Conservation (phyloP, 2,113 vertebrate species). For the Caranx ignobilis region DNA sequence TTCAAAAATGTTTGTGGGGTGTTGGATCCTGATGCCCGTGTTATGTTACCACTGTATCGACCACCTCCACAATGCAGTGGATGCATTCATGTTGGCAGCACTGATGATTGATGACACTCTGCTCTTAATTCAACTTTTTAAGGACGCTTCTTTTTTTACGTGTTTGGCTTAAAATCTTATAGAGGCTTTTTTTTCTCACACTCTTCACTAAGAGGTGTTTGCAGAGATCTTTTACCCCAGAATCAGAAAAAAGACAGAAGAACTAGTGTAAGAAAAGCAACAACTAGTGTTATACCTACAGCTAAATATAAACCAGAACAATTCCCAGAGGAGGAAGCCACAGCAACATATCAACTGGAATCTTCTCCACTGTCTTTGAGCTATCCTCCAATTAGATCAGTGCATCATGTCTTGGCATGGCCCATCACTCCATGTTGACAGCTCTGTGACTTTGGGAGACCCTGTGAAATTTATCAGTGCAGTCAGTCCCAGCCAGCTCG, state of each 20-base stretch:
- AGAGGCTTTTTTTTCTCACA: background rate
- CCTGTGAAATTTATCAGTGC: slow-evolving; percentile 67
- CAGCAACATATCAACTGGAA: slow-evolving; percentile 62
- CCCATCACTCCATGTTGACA: slow-evolving; percentile 76
- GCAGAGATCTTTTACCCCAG: background rate
- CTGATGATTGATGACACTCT: slow-evolving; percentile 20
- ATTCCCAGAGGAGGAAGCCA: slow-evolving; percentile 23
- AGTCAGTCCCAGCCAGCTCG: slow-evolving; percentile 54
- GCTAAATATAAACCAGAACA: slow-evolving; percentile 59
- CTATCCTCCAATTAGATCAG: slow-evolving; percentile 73
- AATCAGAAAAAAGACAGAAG: background rate
- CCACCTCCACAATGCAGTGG: slow-evolving; percentile 13
- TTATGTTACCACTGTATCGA: slow-evolving; percentile 58
- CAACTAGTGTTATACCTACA: slow-evolving; percentile 33
- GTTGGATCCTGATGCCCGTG: slow-evolving; percentile 20
- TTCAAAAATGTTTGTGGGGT: slow-evolving; percentile 60
- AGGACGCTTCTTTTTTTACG: background rate
- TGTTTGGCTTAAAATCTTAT: background rate
- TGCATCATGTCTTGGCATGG: slow-evolving; percentile 68
- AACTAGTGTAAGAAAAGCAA: background rate
- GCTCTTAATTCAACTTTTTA: slow-evolving; percentile 18
- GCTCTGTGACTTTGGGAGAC: slow-evolving; percentile 69
- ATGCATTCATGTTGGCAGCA: slow-evolving; percentile 12
- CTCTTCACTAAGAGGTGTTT: background rate
- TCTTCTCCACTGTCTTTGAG: slow-evolving; percentile 66